A percentile compares a stretch with the other conserved stretches of the same genome.
Evolutionary conservation across 2,888 invertebrate genomes (phyloP).

Genomic region (Lasioglossum marginatum): DNA sequence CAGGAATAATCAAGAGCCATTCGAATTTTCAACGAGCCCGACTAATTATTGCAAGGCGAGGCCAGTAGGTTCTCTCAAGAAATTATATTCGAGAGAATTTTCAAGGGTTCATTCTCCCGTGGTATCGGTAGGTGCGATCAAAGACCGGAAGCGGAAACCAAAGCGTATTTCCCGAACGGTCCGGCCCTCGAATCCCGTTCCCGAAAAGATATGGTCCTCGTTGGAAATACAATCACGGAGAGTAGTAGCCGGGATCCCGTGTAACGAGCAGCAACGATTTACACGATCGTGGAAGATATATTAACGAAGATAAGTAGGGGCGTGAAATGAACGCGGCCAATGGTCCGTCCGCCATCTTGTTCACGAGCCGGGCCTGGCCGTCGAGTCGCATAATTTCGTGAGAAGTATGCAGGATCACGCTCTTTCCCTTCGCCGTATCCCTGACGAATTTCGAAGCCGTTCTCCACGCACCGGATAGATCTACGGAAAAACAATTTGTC

Average conservation of each 20-base stretch:
- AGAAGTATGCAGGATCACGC: constrained; percentile 47
- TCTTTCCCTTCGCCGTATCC: constrained; percentile 14
- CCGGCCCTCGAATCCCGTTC: neutral
- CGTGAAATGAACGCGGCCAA: constrained; percentile 27
- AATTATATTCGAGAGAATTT: neutral
- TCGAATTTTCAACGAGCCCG: neutral
- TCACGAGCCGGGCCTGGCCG: neutral
- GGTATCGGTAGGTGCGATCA: neutral
- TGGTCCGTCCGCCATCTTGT: constrained; percentile 13
- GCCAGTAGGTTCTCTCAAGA: neutral
- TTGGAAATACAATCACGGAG: constrained; percentile 58
- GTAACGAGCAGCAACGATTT: constrained; percentile 55
- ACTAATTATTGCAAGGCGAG: neutral
- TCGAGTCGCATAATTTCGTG: constrained; percentile 39
- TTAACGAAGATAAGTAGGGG: constrained; percentile 44
- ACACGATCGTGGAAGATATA: constrained; percentile 44
- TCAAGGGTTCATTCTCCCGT: neutral
- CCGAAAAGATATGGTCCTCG: constrained; percentile 36
- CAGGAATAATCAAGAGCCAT: neutral
- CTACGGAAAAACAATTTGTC: constrained; percentile 45
- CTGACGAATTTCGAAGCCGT: constrained; percentile 29
- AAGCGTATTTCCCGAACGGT: constrained; percentile 13
- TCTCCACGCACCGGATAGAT: neutral
- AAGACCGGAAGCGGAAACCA: constrained; percentile 42
- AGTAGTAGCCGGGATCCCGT: constrained; percentile 27